Conservation (phyloP, 2,888 invertebrate species). For the Lathronympha strigana region DNA sequence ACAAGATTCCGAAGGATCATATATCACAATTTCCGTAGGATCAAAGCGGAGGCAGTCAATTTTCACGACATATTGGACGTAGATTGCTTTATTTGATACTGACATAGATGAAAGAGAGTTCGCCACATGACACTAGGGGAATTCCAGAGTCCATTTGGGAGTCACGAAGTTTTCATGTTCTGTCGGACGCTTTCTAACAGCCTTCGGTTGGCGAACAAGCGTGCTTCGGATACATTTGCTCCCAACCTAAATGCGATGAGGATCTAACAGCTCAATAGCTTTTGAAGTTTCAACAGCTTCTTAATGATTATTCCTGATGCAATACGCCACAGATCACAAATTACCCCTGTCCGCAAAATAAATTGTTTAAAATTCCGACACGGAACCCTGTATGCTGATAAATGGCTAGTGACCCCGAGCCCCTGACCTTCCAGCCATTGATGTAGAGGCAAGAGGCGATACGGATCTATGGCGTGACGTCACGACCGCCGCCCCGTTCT, state of each 20-base stretch:
- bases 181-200: constrained; percentile 21
- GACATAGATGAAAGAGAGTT: constrained; percentile 47
- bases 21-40: constrained; percentile 22
- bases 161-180: constrained; percentile 34
- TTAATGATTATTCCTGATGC: constrained; percentile 20
- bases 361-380: constrained; percentile 39
- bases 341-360: constrained; percentile 33
- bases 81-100: constrained; percentile 49
- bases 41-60: constrained; percentile 42
- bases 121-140: constrained; percentile 44
- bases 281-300: constrained; percentile 17
- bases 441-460: constrained; percentile 46
- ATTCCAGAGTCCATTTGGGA: constrained; percentile 33
- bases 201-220: constrained; percentile 4
- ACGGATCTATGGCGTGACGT: constrained; percentile 50
- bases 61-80: constrained; percentile 44
- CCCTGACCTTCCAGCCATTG: constrained; percentile 47
- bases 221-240: constrained; percentile 21
- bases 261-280: no score
- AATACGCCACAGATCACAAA: constrained; percentile 28
- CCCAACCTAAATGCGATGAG: background rate
- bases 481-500: constrained; percentile 42
- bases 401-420: constrained; percentile 43
- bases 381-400: constrained; percentile 36
- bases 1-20: constrained; percentile 1